These are phyloP conservation scores for Sarcophaga carnaria DNA, from an alignment of 2,888 invertebrate species.

Conservation along the genomic window DNA sequence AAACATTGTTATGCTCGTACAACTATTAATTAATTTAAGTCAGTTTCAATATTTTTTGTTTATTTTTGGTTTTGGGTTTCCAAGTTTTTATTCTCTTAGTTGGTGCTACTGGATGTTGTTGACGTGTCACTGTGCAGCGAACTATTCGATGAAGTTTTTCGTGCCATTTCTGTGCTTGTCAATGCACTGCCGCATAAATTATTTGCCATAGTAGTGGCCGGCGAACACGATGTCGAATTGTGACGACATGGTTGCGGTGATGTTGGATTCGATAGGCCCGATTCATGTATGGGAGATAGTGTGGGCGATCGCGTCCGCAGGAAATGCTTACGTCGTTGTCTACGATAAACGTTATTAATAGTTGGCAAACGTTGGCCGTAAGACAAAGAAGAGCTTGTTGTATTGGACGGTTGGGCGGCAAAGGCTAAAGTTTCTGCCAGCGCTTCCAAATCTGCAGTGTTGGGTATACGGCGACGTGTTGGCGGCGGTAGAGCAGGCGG, in stretches of 20 bases:
- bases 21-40: background rate
- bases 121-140: constrained; percentile 77
- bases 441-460: constrained; percentile 83
- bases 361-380: constrained; percentile 74
- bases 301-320: constrained; percentile 83
- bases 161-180: constrained; percentile 61
- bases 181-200: constrained; percentile 68
- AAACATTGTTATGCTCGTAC: too few species aligned
- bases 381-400: constrained; percentile 54
- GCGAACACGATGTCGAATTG: constrained; percentile 76
- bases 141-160: constrained; percentile 76
- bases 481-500: constrained; percentile 83
- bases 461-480: constrained; percentile 82
- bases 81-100: background rate
- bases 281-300: constrained; percentile 87
- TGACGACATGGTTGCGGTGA: constrained; percentile 84
- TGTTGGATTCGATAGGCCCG: constrained; percentile 87
- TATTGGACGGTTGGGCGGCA: constrained; percentile 73
- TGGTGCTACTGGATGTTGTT: constrained; percentile 58
- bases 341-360: constrained; percentile 77
- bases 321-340: constrained; percentile 82
- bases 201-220: constrained; percentile 77
- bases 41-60: background rate
- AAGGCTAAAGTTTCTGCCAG: constrained; percentile 84
- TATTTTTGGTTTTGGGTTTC: background rate